Evolutionary conservation across 2,888 invertebrate genomes (phyloP).

Genomic region (Macropis europaea): DNA sequence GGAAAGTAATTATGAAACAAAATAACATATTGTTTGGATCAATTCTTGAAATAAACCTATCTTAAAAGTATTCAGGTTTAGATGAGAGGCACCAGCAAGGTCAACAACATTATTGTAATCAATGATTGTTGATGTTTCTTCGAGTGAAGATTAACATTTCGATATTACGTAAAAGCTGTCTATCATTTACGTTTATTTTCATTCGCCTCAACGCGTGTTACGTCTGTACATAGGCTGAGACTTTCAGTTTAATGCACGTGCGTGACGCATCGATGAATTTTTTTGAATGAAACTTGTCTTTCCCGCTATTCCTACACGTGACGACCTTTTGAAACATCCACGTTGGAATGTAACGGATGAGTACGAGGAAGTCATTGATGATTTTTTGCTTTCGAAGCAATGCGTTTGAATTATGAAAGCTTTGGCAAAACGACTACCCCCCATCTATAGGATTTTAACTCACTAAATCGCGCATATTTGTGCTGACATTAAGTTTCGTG

Average conservation of each 20-base stretch:
- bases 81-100: conserved; percentile 4
- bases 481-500: no score
- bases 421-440: not conserved
- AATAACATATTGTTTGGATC: no score
- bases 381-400: conserved; percentile 26
- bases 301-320: conserved; percentile 51
- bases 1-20: no score
- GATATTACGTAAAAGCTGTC: conserved; percentile 9
- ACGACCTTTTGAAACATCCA: conserved; percentile 51
- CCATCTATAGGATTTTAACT: not conserved
- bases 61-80: no score
- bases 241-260: conserved; percentile 32
- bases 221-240: conserved; percentile 25
- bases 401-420: conserved; percentile 33
- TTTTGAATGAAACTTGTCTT: conserved; percentile 44
- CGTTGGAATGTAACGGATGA: conserved; percentile 55
- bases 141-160: conserved; percentile 13
- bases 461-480: no score
- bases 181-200: conserved; percentile 43
- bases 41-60: no score
- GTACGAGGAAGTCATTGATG: conserved; percentile 47
- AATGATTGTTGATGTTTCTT: conserved; percentile 26
- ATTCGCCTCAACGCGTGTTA: conserved; percentile 12
- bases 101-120: conserved; percentile 24
- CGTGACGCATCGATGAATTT: conserved; percentile 25